Percentiles rank a stretch among this genome's conserved stretches.
Evolutionary conservation across 2,113 vertebrate species (phyloP).

Genomic region (Fregetta grallaria): DNA sequence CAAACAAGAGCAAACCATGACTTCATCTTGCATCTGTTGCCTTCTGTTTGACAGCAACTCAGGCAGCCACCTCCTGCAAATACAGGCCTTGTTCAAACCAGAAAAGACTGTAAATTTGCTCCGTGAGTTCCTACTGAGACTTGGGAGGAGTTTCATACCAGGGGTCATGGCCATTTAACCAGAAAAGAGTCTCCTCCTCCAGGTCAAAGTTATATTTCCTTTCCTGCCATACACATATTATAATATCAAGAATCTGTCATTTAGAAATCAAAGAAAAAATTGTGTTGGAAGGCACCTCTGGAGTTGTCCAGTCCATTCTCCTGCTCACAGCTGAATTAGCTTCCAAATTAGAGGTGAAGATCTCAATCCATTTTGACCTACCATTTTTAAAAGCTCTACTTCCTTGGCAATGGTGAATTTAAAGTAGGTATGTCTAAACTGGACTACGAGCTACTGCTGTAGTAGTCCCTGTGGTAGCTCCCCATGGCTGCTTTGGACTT

Average conservation of each 20-base stretch:
- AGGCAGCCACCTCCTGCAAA: background rate
- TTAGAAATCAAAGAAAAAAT: background rate
- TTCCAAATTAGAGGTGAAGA: background rate
- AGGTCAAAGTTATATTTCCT: background rate
- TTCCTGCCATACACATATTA: background rate
- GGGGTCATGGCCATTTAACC: background rate
- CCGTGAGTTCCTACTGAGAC: background rate
- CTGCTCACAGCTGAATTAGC: background rate
- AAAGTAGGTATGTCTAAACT: background rate
- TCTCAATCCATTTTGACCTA: background rate
- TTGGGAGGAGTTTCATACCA: background rate
- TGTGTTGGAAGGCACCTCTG: background rate
- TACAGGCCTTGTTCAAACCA: background rate
- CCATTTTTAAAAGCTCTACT: background rate
- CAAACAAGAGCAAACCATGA: background rate
- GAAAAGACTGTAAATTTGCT: background rate
- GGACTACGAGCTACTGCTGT: background rate
- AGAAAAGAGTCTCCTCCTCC: background rate
- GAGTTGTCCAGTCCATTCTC: background rate
- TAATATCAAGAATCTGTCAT: background rate
- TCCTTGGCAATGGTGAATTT: background rate
- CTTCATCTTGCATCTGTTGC: background rate
- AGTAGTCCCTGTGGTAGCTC: too few relatives aligned
- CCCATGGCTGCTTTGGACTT: background rate
- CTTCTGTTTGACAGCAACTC: background rate